phyloP scores from a whole-genome alignment of 2,113 vertebrate genomes.

The Centropus unirufus region DNA sequence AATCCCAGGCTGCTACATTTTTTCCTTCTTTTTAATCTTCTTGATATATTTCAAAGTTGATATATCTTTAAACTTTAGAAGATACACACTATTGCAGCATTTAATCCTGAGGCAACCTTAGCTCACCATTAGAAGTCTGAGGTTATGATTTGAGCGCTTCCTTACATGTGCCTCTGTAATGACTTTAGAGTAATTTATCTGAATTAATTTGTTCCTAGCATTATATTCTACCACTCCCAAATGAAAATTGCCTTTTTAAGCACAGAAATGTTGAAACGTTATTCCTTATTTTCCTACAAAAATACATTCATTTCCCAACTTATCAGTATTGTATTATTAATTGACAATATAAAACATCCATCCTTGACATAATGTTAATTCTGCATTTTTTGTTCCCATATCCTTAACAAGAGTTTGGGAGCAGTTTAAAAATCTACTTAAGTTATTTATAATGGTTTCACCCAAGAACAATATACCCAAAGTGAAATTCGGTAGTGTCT shows the following conservation, averaged over 20 bases:
- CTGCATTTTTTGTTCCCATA: neutral
- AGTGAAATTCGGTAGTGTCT: no score
- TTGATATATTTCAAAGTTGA: neutral
- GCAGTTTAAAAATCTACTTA: neutral
- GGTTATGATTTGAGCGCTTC: neutral
- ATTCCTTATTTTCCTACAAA: neutral
- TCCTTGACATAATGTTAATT: neutral
- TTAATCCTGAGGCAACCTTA: neutral
- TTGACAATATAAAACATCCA: neutral
- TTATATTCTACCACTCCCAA: neutral
- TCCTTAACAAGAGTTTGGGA: neutral
- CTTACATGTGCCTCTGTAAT: neutral
- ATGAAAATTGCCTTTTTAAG: neutral
- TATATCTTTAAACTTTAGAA: neutral
- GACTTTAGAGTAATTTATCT: neutral
- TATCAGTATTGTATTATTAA: neutral
- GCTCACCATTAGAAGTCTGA: neutral
- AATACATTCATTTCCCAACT: neutral
- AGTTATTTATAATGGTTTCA: no score
- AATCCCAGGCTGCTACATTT: neutral
- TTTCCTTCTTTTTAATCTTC: neutral
- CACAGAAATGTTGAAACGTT: neutral
- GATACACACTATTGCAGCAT: neutral
- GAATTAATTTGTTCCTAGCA: neutral
- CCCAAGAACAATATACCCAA: no score